Percentiles rank a stretch among this genome's conserved stretches.
Conservation (phyloP, 2,888 invertebrate genomes). For the Prosopocoilus inquinatus region DNA sequence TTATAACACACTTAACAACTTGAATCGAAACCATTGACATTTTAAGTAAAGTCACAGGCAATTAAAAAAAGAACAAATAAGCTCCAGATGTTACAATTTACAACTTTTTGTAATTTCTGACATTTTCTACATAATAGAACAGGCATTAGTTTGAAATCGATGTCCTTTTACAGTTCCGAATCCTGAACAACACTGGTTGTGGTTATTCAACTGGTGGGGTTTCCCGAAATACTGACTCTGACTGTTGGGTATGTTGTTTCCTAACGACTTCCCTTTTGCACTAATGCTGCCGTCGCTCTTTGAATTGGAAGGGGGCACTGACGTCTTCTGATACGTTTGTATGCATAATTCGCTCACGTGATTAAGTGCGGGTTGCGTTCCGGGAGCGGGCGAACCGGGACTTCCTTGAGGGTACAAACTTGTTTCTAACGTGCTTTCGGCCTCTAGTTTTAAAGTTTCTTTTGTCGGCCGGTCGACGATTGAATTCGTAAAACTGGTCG, state of each 20-base stretch:
- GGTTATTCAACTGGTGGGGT: constrained; percentile 27
- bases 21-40: no score
- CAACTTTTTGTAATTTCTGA: no score
- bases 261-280: constrained; percentile 26
- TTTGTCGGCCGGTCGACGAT: not conserved
- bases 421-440: constrained; percentile 17
- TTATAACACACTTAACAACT: no score
- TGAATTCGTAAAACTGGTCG: not conserved
- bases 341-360: not conserved
- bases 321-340: not conserved
- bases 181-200: constrained; percentile 55
- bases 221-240: constrained; percentile 36
- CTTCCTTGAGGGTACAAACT: constrained; percentile 23
- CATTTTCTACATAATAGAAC: constrained; percentile 48
- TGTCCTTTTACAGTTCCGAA: constrained; percentile 48
- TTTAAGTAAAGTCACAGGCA: not conserved
- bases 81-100: not conserved
- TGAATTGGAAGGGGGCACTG: constrained; percentile 27
- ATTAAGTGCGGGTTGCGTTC: not conserved
- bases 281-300: constrained; percentile 43
- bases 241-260: constrained; percentile 33
- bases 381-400: constrained; percentile 11
- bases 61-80: not conserved
- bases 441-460: constrained; percentile 1
- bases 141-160: constrained; percentile 50